Conservation (phyloP, 2,797 vertebrate genomes). For the Vespertilio murinus region DNA sequence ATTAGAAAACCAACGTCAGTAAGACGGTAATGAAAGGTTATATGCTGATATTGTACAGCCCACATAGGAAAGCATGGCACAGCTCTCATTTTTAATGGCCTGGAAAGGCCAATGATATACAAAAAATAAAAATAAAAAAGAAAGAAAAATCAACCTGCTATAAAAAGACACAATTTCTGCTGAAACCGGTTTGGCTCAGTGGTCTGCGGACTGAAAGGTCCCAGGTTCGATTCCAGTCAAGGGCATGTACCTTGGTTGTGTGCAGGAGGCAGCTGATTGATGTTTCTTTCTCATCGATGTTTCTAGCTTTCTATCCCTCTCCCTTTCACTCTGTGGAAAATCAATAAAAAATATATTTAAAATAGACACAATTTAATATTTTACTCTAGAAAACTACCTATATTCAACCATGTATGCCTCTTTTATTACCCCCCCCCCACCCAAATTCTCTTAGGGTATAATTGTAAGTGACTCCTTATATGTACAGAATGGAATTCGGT, state of each 20-base stretch:
- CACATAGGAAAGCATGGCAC: neutral
- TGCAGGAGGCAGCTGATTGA: too few species aligned
- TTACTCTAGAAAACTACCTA: neutral
- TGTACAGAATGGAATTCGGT: neutral
- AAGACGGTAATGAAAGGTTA: constrained; percentile 42
- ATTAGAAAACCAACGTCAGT: neutral
- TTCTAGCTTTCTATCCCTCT: too few species aligned
- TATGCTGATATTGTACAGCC: constrained; percentile 7
- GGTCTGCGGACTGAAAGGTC: too few species aligned
- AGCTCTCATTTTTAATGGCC: neutral
- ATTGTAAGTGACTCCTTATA: neutral
- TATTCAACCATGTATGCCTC: neutral
- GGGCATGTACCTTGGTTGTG: too few species aligned
- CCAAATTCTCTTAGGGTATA: neutral
- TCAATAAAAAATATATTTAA: too few species aligned
- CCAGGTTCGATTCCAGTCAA: too few species aligned
- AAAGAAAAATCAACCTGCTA: neutral
- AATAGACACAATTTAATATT: too few species aligned
- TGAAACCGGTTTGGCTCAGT: too few species aligned
- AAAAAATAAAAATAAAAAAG: neutral
- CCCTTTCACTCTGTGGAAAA: too few species aligned
- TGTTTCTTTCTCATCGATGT: too few species aligned
- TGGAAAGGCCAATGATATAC: neutral
- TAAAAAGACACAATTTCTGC: constrained; percentile 39
- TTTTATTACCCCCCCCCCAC: neutral